Percentiles rank a stretch among this genome's conserved stretches.
phyloP scores from a whole-genome alignment of 2,113 vertebrate genomes.

The Deroptyus accipitrinus region DNA sequence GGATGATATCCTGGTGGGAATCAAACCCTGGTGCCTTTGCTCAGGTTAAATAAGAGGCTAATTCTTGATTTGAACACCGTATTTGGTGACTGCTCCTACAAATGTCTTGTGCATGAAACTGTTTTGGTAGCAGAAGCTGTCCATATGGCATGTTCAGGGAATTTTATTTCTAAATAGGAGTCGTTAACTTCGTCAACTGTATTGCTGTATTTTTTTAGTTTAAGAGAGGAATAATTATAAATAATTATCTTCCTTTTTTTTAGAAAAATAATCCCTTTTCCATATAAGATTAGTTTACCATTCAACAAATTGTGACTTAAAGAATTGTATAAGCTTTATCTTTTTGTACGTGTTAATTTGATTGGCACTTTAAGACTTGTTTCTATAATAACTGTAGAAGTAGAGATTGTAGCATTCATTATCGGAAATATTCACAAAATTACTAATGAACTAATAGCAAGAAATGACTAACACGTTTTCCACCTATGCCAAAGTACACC shows the following conservation, averaged over 20 bases:
- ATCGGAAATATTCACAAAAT: not conserved
- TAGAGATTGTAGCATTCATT: not conserved
- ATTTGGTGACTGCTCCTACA: not conserved
- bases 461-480: not conserved
- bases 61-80: not conserved
- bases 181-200: not conserved
- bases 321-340: not conserved
- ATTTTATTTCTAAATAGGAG: conserved; percentile 32
- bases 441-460: not conserved
- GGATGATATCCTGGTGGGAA: not conserved
- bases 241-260: not conserved
- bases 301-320: not conserved
- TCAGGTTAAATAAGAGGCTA: not conserved
- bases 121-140: not conserved
- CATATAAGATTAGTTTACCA: not conserved
- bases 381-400: not conserved
- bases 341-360: not conserved
- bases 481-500: not conserved
- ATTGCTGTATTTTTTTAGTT: not conserved
- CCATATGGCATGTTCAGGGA: conserved; percentile 6
- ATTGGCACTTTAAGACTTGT: not conserved
- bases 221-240: not conserved
- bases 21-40: not conserved
- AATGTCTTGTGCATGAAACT: not conserved
- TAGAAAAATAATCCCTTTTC: not conserved